phyloP scores from a whole-genome alignment of 1,140 invertebrate genomes.

The Orius insidiosus region DNA sequence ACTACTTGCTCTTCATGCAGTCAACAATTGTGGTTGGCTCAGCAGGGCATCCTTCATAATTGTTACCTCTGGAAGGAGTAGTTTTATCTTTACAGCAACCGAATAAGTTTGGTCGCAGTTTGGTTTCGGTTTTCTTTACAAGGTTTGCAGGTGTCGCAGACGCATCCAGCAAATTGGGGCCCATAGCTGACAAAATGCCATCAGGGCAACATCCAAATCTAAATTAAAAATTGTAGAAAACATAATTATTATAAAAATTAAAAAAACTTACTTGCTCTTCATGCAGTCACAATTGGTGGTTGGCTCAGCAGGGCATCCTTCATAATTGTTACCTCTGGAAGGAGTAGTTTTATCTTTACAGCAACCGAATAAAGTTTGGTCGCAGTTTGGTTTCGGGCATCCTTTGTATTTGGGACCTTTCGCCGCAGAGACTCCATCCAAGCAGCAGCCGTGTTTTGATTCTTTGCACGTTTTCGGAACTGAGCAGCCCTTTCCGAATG shows the following conservation, averaged over 20 bases:
- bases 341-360: conserved; percentile 63
- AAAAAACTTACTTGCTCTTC: conserved; percentile 34
- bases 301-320: conserved; percentile 47
- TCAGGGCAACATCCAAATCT: conserved; percentile 51
- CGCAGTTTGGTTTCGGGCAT: conserved; percentile 57
- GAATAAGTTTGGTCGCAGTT: conserved; percentile 57
- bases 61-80: conserved; percentile 61
- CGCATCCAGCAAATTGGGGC: conserved; percentile 41
- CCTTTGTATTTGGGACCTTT: conserved; percentile 49
- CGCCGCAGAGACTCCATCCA: conserved; percentile 71
- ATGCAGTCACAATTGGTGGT: conserved; percentile 42
- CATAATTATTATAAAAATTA: neutral
- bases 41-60: conserved; percentile 59
- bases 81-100: conserved; percentile 72
- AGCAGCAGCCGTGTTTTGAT: conserved; percentile 73
- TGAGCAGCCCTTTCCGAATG: conserved; percentile 65
- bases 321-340: conserved; percentile 62
- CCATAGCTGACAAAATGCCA: conserved; percentile 37
- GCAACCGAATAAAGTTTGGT: conserved; percentile 58
- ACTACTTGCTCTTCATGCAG: conserved; percentile 43
- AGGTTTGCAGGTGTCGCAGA: conserved; percentile 28
- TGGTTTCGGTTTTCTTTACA: conserved; percentile 56
- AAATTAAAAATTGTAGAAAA: conserved; percentile 3
- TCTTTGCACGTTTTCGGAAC: conserved; percentile 58
- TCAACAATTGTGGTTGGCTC: conserved; percentile 34